Base-by-base conservation (phyloP, 2,888 invertebrate species). In the Habrosyne pyritoides region DNA sequence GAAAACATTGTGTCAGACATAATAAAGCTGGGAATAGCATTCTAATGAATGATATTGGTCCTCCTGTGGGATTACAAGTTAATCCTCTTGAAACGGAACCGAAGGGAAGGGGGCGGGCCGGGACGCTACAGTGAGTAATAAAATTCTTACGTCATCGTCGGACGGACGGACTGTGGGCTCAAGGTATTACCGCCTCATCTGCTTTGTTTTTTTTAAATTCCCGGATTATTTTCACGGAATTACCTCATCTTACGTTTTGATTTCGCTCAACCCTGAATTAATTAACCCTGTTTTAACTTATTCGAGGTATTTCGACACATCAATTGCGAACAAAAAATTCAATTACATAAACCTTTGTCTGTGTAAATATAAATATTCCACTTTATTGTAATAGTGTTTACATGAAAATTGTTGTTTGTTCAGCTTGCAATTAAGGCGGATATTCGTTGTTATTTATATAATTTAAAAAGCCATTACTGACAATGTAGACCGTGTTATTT, bases 1-100 rank as follows among this genome's bases (percentile, higher is more conserved):
- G 55, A 73, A 72, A 72, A 71, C 69, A 71, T 75, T 71, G 77
- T 81, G 83, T 81, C 82, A 71, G 78, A 78, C 76, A 78, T 84
- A 87, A 86, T 86, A 85, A 87, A 86, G 83, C 84, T 83, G 81
- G 80, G 79, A 86, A 86, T 86, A 82, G 84, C 83, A 89, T 89
- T 90, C 84, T 89, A 89, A 91, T 91, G 83, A 89, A 90, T 87
- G 89, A 81, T 88, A 88, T 87, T 86, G 85, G 85, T 83, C 80
- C 86, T 90, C 84, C 86, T 81, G 77, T 76, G 82, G 89, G 90
- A 90, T 91, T 87, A 91, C 85, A 87, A 87, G 87, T 84, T 90
- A 91, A 91, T 91, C 91, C 91, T 86, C 84, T 89, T 87, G 84
- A 86, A 89, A 84, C 81, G 80, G 78, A 79, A 75, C 74, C 70